Conservation (phyloP, 2,888 invertebrate species). For the Papilio gigon region DNA sequence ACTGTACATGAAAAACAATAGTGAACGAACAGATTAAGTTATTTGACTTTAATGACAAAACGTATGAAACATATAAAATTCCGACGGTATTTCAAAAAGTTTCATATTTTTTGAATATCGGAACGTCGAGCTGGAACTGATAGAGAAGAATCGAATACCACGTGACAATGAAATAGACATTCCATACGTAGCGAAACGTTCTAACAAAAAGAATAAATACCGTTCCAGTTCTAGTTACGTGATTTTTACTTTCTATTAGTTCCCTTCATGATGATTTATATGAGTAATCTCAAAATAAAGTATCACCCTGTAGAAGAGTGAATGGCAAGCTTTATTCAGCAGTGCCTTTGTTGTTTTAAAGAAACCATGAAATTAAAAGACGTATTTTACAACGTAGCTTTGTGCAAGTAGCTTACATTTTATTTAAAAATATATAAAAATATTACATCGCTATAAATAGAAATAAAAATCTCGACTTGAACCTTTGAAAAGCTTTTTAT, state of each 20-base stretch:
- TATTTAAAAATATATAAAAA: neutral
- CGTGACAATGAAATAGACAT: conserved; percentile 9
- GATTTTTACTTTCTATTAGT: neutral
- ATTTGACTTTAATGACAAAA: no score
- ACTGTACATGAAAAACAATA: no score
- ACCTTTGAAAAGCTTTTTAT: no score
- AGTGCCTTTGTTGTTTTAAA: neutral
- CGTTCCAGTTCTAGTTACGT: neutral
- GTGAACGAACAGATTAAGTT: no score
- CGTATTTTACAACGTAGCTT: neutral
- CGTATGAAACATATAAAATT: neutral
- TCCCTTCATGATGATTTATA: no score
- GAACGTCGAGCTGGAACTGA: neutral
- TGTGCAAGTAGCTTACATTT: neutral
- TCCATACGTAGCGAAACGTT: neutral
- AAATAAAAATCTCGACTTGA: neutral
- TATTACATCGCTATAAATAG: neutral
- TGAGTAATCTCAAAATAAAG: no score
- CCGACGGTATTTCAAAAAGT: neutral
- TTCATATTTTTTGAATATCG: neutral
- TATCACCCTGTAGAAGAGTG: no score
- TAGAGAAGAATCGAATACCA: neutral
- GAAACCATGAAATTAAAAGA: neutral
- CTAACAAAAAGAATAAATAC: conserved; percentile 1
- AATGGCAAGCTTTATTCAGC: neutral